phyloP scores from a whole-genome alignment of 2,797 vertebrate species.

The Scarus forsteni region DNA sequence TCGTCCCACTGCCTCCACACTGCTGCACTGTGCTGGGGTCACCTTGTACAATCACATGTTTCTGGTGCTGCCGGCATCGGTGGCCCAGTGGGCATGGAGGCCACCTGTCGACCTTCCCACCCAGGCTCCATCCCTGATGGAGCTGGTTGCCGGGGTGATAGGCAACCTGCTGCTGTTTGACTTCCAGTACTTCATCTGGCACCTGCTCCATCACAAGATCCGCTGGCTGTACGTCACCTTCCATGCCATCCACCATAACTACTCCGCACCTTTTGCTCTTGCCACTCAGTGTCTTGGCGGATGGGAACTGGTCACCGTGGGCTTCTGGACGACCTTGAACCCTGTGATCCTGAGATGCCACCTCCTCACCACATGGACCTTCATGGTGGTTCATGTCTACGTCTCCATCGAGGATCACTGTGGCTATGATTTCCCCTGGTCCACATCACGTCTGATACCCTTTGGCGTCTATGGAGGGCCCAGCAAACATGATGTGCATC shows the following conservation, averaged over 20 bases:
- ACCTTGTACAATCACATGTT: conserved; percentile 82
- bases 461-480: conserved; percentile 78
- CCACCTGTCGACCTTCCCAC: conserved; percentile 78
- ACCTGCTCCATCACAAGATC: conserved; percentile 79
- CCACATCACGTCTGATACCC: conserved; percentile 74
- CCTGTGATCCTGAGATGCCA: conserved; percentile 76
- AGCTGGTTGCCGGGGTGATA: conserved; percentile 71
- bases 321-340: conserved; percentile 81
- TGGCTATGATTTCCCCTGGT: conserved; percentile 84
- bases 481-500: conserved; percentile 80
- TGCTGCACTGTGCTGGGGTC: conserved; percentile 80
- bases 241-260: conserved; percentile 80
- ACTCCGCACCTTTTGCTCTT: conserved; percentile 75
- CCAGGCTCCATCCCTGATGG: conserved; percentile 70
- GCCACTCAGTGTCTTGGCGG: conserved; percentile 79
- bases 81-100: conserved; percentile 83
- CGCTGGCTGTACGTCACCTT: conserved; percentile 82
- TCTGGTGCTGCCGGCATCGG: conserved; percentile 81
- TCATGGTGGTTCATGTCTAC: conserved; percentile 81
- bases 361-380: conserved; percentile 80
- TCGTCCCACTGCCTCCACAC: conserved; percentile 67
- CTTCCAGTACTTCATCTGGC: conserved; percentile 86
- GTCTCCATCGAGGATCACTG: conserved; percentile 81
- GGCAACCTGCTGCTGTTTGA: conserved; percentile 84
- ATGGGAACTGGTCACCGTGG: conserved; percentile 80